A percentile compares a stretch with the other conserved stretches of the same genome.
phyloP scores from a whole-genome alignment of 2,113 vertebrate genomes.

The Perca schrenkii region DNA sequence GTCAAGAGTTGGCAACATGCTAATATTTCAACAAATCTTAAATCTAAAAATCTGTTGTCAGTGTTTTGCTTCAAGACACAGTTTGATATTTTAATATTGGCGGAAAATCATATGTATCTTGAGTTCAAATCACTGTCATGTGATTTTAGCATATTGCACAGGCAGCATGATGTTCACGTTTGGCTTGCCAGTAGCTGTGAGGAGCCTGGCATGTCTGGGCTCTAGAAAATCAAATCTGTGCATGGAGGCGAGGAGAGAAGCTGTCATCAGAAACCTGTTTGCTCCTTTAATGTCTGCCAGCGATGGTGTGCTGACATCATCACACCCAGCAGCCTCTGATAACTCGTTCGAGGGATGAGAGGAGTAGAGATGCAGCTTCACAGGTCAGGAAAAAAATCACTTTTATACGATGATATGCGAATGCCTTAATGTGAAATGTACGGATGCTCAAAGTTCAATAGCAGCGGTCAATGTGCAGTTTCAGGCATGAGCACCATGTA shows the following conservation, averaged over 20 bases:
- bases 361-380: constrained; percentile 14
- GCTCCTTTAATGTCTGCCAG: constrained; percentile 55
- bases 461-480: not conserved
- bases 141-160: constrained; percentile 38
- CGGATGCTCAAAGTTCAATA: constrained; percentile 26
- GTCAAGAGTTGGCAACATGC: constrained; percentile 36
- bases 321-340: constrained; percentile 42
- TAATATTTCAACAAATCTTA: constrained; percentile 52
- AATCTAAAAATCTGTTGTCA: constrained; percentile 40
- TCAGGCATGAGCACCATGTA: constrained; percentile 3
- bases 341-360: not conserved
- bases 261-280: constrained; percentile 73
- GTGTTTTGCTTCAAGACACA: constrained; percentile 52
- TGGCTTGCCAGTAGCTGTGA: constrained; percentile 32
- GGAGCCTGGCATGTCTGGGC: constrained; percentile 18
- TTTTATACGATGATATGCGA: not conserved
- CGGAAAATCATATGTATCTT: constrained; percentile 40
- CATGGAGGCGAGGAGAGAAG: constrained; percentile 63
- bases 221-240: constrained; percentile 40
- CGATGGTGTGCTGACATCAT: constrained; percentile 53
- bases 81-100: constrained; percentile 62
- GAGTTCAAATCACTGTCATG: constrained; percentile 39
- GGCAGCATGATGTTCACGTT: constrained; percentile 41
- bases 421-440: constrained; percentile 3
- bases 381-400: not conserved